A percentile compares a stretch with the other conserved stretches of the same genome.
Conservation (phyloP, 2,888 invertebrate genomes). For the Drosophila subquinaria region DNA sequence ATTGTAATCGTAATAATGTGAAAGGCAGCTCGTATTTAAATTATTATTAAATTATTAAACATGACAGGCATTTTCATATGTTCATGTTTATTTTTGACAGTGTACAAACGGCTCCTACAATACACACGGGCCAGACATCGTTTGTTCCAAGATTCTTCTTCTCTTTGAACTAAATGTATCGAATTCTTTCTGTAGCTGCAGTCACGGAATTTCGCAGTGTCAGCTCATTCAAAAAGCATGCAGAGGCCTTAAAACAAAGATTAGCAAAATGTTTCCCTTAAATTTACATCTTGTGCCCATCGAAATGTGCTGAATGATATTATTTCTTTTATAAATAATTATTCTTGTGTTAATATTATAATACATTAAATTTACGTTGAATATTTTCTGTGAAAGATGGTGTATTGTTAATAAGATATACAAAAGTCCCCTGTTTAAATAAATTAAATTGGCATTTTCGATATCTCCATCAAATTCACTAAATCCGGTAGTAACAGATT, state of each 20-base stretch:
- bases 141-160: conserved; percentile 13
- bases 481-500: no score
- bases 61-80: background rate
- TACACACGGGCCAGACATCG: conserved; percentile 2
- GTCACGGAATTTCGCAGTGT: conserved; percentile 55
- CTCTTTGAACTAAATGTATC: conserved; percentile 33
- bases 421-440: no score
- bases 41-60: no score
- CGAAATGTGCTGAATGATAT: background rate
- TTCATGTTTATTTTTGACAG: conserved; percentile 7
- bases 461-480: no score
- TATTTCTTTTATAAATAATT: background rate
- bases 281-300: background rate
- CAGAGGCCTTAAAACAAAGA: background rate
- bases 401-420: no score
- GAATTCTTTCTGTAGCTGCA: conserved; percentile 23
- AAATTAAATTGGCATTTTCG: no score
- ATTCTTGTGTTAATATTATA: background rate
- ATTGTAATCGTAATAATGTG: background rate
- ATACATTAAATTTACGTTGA: no score
- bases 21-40: background rate
- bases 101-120: background rate
- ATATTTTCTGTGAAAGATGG: no score
- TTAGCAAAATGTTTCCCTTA: background rate
- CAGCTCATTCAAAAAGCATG: conserved; percentile 20